Evolutionary conservation across 2,888 invertebrate genomes (phyloP).

Genomic region (Leptogaster cylindrica): DNA sequence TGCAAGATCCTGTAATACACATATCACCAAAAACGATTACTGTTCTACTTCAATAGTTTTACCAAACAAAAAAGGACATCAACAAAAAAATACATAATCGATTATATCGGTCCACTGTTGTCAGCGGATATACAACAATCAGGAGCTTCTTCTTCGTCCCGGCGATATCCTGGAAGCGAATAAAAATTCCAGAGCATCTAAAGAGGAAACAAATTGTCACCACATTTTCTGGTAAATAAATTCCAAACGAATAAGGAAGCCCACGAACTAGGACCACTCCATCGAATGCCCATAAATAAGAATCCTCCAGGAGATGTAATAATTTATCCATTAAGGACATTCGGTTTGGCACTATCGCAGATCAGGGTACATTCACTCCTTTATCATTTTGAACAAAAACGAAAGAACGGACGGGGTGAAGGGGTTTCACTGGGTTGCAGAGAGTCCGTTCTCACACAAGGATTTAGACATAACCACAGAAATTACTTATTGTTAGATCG

Average conservation of each 20-base stretch:
- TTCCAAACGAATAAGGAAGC: constrained; percentile 32
- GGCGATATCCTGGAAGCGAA: background rate
- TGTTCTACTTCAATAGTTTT: too few relatives aligned
- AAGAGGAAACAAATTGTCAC: constrained; percentile 33
- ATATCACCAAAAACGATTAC: too few relatives aligned
- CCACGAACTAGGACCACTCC: background rate
- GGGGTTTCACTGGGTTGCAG: background rate
- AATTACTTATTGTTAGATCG: background rate
- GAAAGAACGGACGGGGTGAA: background rate
- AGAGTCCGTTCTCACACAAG: background rate
- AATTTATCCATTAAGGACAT: constrained; percentile 23
- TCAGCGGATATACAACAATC: constrained; percentile 25
- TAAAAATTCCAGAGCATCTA: constrained; percentile 18
- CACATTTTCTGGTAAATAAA: constrained; percentile 40
- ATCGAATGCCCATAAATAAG: constrained; percentile 39
- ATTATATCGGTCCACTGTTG: background rate
- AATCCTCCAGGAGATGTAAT: constrained; percentile 6
- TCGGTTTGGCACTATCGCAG: background rate
- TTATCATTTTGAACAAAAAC: background rate
- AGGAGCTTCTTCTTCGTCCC: background rate
- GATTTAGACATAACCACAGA: constrained; percentile 30
- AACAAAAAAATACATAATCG: too few relatives aligned
- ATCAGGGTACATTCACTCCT: constrained; percentile 18
- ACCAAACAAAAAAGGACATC: too few relatives aligned
- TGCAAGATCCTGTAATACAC: constrained; percentile 32